Conservation (phyloP, 2,797 vertebrate species). For the Hirundo rustica region DNA sequence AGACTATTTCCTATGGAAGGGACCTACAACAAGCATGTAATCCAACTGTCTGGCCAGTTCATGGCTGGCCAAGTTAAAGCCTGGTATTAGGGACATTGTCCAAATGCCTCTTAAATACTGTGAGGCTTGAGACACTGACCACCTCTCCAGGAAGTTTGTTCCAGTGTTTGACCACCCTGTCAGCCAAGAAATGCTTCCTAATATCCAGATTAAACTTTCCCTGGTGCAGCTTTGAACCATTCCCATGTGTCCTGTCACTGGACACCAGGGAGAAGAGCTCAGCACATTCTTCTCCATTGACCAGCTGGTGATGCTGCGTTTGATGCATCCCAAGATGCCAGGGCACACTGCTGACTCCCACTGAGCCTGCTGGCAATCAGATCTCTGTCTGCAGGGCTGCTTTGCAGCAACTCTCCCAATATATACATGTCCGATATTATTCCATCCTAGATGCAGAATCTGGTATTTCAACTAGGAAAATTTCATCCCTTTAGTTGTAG, state of each 20-base stretch:
- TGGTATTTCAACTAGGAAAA: neutral
- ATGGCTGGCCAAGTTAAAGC: neutral
- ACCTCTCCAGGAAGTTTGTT: neutral
- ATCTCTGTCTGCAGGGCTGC: neutral
- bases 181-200: neutral
- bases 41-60: neutral
- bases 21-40: rapidly evolving
- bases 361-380: neutral
- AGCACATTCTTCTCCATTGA: neutral
- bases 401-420: neutral
- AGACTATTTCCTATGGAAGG: neutral
- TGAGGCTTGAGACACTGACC: neutral
- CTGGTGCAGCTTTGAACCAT: neutral
- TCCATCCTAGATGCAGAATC: neutral
- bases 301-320: neutral
- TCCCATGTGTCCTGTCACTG: rapidly evolving
- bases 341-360: neutral
- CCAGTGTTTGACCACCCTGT: neutral
- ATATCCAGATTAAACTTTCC: neutral
- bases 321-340: neutral
- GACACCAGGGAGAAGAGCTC: neutral
- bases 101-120: neutral
- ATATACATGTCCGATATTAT: neutral
- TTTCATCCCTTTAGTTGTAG: neutral
- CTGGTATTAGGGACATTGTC: neutral